phyloP scores from a whole-genome alignment of 2,113 vertebrate genomes.

The Bombycilla garrulus region DNA sequence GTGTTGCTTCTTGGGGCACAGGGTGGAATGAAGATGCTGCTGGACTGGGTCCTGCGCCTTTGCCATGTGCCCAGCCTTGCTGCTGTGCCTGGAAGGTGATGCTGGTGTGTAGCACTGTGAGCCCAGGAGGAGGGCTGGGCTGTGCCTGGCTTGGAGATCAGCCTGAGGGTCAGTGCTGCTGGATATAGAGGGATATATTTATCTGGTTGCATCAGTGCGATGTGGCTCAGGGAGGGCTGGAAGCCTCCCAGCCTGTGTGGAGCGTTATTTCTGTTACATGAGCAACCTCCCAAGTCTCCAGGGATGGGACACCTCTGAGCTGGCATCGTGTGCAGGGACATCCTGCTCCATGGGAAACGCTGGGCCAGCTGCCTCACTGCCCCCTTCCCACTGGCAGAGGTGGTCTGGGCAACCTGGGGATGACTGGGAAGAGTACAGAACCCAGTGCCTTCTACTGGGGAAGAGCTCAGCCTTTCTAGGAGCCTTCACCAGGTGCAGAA shows the following conservation, averaged over 20 bases:
- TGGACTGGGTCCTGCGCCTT: background rate
- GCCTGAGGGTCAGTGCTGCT: background rate
- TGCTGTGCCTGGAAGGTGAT: background rate
- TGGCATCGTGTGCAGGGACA: background rate
- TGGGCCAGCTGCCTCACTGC: background rate
- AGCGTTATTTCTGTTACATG: slow-evolving; percentile 69
- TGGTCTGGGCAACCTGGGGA: background rate
- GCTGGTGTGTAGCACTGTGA: background rate
- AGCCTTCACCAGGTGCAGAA: background rate
- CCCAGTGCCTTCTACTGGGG: background rate
- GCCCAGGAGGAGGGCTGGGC: slow-evolving; percentile 36
- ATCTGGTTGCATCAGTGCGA: slow-evolving; percentile 53
- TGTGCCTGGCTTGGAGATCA: background rate
- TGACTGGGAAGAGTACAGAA: background rate
- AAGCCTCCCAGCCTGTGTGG: slow-evolving; percentile 33
- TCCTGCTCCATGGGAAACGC: background rate
- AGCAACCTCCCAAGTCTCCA: slow-evolving; percentile 57
- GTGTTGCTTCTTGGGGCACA: rapidly evolving
- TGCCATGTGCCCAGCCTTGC: background rate
- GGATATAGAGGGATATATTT: background rate
- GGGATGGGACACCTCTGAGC: background rate
- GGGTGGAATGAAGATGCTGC: background rate
- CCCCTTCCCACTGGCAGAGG: background rate
- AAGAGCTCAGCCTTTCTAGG: background rate
- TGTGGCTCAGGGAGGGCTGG: slow-evolving; percentile 48